phyloP scores from a whole-genome alignment of 2,797 vertebrate species.

The Danio choprae region DNA sequence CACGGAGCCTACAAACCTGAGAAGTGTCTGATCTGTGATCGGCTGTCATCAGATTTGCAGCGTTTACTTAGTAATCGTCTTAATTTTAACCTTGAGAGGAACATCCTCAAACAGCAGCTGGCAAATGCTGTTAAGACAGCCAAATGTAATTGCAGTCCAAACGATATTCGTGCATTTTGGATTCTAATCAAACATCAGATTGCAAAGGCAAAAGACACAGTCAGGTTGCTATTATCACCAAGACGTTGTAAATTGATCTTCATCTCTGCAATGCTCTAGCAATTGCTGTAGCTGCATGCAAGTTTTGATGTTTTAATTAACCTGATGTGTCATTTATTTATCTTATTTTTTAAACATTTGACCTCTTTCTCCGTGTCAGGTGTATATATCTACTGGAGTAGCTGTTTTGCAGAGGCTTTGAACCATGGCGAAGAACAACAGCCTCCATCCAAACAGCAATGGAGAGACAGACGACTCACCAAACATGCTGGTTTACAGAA shows the following conservation, averaged over 20 bases:
- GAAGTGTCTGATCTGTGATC: slow-evolving; percentile 24
- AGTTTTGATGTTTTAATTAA: background rate
- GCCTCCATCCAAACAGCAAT: slow-evolving; percentile 90
- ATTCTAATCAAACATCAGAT: background rate
- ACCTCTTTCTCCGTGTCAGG: slow-evolving; percentile 19
- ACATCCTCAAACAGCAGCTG: background rate
- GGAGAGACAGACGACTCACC: slow-evolving; percentile 94
- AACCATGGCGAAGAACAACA: slow-evolving; percentile 97
- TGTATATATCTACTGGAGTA: slow-evolving; percentile 53
- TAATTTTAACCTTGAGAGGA: slow-evolving; percentile 8
- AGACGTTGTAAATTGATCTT: background rate
- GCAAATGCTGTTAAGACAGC: background rate
- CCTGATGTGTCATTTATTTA: background rate
- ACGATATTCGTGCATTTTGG: slow-evolving; percentile 2
- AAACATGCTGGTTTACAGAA: slow-evolving; percentile 98
- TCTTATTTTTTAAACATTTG: background rate
- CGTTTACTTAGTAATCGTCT: slow-evolving; percentile 6
- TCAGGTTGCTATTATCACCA: background rate
- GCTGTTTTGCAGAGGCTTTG: slow-evolving; percentile 60
- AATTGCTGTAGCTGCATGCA: background rate
- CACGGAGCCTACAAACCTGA: slow-evolving; percentile 23
- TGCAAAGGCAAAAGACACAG: background rate
- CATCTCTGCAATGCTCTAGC: background rate
- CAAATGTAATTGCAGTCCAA: background rate
- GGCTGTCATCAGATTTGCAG: background rate